Evolutionary conservation across 2,888 invertebrate genomes (phyloP).

Genomic region (Vesta saturnalis): DNA sequence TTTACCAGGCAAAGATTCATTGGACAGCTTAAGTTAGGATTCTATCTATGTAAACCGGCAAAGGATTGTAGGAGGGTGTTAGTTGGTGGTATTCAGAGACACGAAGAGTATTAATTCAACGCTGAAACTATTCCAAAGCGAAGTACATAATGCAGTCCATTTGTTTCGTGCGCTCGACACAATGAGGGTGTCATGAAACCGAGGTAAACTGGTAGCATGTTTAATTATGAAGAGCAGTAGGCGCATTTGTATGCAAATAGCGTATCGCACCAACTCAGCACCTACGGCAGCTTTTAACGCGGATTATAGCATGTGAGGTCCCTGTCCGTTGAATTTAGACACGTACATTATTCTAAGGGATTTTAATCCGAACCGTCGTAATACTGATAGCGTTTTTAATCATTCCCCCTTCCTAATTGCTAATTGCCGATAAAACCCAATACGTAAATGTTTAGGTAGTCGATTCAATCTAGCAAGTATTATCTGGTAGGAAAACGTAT

Average conservation of each 20-base stretch:
- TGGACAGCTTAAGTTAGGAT: neutral
- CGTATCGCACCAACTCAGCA: constrained; percentile 49
- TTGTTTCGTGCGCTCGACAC: constrained; percentile 39
- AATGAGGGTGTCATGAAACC: constrained; percentile 40
- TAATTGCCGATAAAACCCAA: neutral
- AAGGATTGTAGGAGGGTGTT: neutral
- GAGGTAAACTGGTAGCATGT: constrained; percentile 42
- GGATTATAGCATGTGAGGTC: constrained; percentile 46
- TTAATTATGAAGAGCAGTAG: constrained; percentile 49
- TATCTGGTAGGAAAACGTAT: neutral
- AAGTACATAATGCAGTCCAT: constrained; percentile 43
- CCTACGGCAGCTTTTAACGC: constrained; percentile 50
- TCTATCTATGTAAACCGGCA: neutral
- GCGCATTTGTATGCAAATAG: constrained; percentile 52
- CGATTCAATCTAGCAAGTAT: neutral
- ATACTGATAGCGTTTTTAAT: neutral
- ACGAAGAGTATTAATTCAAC: constrained; percentile 35
- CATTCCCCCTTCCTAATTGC: neutral
- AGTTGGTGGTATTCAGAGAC: constrained; percentile 20
- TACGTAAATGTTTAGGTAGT: constrained; percentile 1
- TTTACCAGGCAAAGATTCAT: neutral
- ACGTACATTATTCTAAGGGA: constrained; percentile 34
- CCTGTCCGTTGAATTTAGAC: constrained; percentile 27
- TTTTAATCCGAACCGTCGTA: constrained; percentile 37
- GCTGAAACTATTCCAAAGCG: constrained; percentile 37